Conservation (phyloP, 1,140 invertebrate species). For the Drosophila micromelanica region DNA sequence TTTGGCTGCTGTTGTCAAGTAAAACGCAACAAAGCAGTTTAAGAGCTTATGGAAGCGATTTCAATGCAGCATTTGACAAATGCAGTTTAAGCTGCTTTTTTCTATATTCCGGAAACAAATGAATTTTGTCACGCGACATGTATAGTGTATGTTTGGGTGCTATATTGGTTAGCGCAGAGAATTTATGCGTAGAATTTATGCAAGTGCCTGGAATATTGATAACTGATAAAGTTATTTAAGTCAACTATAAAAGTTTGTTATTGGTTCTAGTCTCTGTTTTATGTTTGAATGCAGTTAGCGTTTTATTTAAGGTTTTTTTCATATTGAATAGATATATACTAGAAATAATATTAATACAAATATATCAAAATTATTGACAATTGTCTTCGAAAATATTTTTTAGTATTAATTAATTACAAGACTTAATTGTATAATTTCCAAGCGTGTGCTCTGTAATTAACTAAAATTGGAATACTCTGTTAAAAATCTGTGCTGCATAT, state of each 20-base stretch:
- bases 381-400: no score
- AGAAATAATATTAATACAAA: no score
- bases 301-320: no score
- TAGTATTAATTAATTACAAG: neutral
- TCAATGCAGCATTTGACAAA: constrained; percentile 13
- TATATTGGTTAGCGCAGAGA: no score
- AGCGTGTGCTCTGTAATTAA: neutral
- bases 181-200: no score
- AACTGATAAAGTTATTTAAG: no score
- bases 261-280: no score
- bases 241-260: no score
- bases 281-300: no score
- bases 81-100: constrained; percentile 10
- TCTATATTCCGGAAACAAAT: neutral
- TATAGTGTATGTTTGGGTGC: neutral
- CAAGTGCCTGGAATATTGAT: no score
- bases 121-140: neutral
- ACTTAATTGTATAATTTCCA: neutral
- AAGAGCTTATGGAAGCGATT: constrained; percentile 23
- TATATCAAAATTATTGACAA: no score
- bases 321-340: no score
- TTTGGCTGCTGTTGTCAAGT: constrained; percentile 3
- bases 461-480: neutral
- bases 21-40: constrained; percentile 15
- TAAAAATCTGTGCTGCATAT: constrained; percentile 12